A percentile compares a stretch with the other conserved stretches of the same genome.
phyloP scores from a whole-genome alignment of 1,140 invertebrate genomes.

The Mya arenaria region DNA sequence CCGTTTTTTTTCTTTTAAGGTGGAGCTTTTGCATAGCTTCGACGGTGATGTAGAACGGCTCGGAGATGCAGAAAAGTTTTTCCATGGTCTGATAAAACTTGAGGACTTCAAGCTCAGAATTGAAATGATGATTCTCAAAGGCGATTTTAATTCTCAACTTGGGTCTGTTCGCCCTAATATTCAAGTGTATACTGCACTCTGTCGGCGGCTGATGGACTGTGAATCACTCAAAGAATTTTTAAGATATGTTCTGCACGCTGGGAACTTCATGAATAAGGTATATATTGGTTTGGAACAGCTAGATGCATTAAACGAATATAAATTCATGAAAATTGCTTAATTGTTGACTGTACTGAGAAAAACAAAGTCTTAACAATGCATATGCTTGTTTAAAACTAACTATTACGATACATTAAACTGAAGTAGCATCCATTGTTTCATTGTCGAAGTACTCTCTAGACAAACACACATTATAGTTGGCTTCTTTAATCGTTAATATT shows the following conservation, averaged over 20 bases:
- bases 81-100: slow-evolving; percentile 73
- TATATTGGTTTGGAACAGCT: too few species aligned
- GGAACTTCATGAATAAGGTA: slow-evolving; percentile 81
- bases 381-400: too few species aligned
- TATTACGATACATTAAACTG: too few species aligned
- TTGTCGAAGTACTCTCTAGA: too few species aligned
- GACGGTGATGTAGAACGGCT: slow-evolving; percentile 73
- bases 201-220: slow-evolving; percentile 73
- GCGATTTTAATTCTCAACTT: slow-evolving; percentile 75
- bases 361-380: too few species aligned
- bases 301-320: too few species aligned
- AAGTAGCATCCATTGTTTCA: too few species aligned
- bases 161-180: slow-evolving; percentile 73
- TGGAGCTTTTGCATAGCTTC: slow-evolving; percentile 72
- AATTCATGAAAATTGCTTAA: too few species aligned
- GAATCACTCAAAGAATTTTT: slow-evolving; percentile 77
- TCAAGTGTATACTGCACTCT: slow-evolving; percentile 67
- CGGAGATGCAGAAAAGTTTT: slow-evolving; percentile 77
- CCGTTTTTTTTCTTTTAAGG: slow-evolving; percentile 62
- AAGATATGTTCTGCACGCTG: slow-evolving; percentile 76
- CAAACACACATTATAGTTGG: too few species aligned
- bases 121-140: slow-evolving; percentile 94
- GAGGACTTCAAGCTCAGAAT: slow-evolving; percentile 90
- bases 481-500: too few species aligned
- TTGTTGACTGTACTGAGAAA: too few species aligned